Conservation (phyloP, 1,140 invertebrate species). For the Leucophenga varia region DNA sequence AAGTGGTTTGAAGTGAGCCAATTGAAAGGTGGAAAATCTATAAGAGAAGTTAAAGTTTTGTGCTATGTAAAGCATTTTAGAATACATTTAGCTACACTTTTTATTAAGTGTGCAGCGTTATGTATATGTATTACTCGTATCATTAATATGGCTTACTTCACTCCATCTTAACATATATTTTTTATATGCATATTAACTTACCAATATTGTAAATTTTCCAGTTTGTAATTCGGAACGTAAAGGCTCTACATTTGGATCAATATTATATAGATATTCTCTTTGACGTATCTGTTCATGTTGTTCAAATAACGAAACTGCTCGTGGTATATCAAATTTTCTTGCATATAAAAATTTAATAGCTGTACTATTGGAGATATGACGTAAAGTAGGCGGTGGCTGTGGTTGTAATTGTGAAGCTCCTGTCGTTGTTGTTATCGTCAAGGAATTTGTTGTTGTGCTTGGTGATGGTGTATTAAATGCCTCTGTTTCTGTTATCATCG, state of each 20-base stretch:
- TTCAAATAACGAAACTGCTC: slow-evolving; percentile 85
- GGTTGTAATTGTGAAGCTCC: background rate
- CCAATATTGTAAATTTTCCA: slow-evolving; percentile 96
- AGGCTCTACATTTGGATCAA: slow-evolving; percentile 79
- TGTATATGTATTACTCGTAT: too few relatives aligned
- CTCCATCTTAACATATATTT: background rate
- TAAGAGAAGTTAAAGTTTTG: too few relatives aligned
- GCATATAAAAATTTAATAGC: slow-evolving; percentile 95
- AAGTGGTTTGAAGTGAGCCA: too few relatives aligned
- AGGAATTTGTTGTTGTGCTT: slow-evolving; percentile 7
- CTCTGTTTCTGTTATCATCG: slow-evolving; percentile 8
- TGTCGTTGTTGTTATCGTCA: too few relatives aligned
- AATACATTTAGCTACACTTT: too few relatives aligned
- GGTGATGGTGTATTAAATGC: slow-evolving; percentile 13
- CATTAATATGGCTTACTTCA: too few relatives aligned
- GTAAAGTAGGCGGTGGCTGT: slow-evolving; percentile 14
- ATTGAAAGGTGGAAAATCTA: too few relatives aligned
- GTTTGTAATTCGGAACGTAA: slow-evolving; percentile 84
- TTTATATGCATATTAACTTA: slow-evolving; percentile 64
- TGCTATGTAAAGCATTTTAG: too few relatives aligned
- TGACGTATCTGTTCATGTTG: slow-evolving; percentile 87
- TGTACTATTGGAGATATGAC: slow-evolving; percentile 71
- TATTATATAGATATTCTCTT: slow-evolving; percentile 79
- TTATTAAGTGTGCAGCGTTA: too few relatives aligned
- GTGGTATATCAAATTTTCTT: slow-evolving; percentile 88